These are phyloP conservation scores for Leucophora obtusa DNA, from an alignment of 2,888 invertebrate genomes.

Conservation along the genomic window DNA sequence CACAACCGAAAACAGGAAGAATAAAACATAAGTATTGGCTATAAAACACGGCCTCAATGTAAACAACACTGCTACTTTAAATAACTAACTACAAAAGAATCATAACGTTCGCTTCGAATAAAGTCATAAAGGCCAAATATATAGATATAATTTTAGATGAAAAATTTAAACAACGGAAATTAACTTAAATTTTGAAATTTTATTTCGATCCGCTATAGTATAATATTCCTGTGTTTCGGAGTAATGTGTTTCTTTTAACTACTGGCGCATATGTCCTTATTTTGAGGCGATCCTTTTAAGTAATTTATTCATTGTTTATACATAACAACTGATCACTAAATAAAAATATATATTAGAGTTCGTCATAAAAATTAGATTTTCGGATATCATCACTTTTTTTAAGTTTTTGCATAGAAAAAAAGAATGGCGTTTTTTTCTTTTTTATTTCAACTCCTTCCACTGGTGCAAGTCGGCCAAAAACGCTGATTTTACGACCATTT, in stretches of 20 bases:
- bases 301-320: slow-evolving; percentile 33
- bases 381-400: too few relatives aligned
- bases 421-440: too few relatives aligned
- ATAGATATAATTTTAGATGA: not conserved
- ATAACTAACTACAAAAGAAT: slow-evolving; percentile 46
- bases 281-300: slow-evolving; percentile 25
- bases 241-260: slow-evolving; percentile 1
- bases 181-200: not conserved
- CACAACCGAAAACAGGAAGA: too few relatives aligned
- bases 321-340: slow-evolving; percentile 18
- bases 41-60: not conserved
- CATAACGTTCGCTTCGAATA: slow-evolving; percentile 30
- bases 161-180: not conserved
- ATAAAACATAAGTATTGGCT: too few relatives aligned
- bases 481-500: too few relatives aligned
- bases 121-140: slow-evolving; percentile 55
- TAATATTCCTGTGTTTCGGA: not conserved
- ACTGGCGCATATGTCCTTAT: slow-evolving; percentile 13
- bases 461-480: too few relatives aligned
- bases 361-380: too few relatives aligned
- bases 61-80: slow-evolving; percentile 58
- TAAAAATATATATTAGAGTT: slow-evolving; percentile 6
- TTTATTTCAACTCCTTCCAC: too few relatives aligned
- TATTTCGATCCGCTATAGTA: not conserved
- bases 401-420: too few relatives aligned